Percentiles rank a stretch among this genome's conserved stretches.
These are phyloP conservation scores for Cetoscarus ocellatus DNA, from an alignment of 2,797 vertebrate species.

Conservation along the genomic window DNA sequence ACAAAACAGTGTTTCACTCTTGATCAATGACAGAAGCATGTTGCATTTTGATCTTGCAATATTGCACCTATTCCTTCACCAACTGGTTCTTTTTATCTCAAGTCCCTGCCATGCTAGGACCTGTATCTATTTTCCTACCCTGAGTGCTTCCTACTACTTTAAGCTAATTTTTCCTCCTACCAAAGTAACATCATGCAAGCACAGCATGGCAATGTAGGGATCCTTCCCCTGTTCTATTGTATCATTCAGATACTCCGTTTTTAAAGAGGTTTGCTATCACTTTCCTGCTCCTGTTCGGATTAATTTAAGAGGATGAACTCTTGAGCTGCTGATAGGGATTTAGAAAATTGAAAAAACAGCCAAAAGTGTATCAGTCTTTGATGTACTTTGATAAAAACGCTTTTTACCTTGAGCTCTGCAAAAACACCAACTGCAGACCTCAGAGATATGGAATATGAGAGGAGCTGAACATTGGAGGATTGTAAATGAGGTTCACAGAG, in stretches of 20 bases:
- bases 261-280: slow-evolving; percentile 9
- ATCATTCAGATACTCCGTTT: too few species aligned
- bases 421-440: not conserved
- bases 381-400: not conserved
- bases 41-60: too few species aligned
- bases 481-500: slow-evolving; percentile 21
- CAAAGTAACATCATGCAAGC: not conserved
- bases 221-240: not conserved
- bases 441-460: not conserved
- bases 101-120: too few species aligned
- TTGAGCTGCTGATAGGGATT: slow-evolving; percentile 6
- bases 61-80: too few species aligned
- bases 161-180: not conserved
- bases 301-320: slow-evolving; percentile 19
- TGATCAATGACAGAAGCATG: too few species aligned
- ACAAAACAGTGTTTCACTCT: too few species aligned
- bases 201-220: not conserved
- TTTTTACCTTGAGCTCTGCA: not conserved
- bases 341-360: slow-evolving; percentile 5
- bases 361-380: slow-evolving; percentile 1
- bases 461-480: not conserved
- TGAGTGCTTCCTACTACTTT: too few species aligned
- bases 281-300: slow-evolving; percentile 2
- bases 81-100: too few species aligned
- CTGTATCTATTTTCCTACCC: too few species aligned